Conservation (phyloP, 2,113 vertebrate genomes). For the Pionites leucogaster region DNA sequence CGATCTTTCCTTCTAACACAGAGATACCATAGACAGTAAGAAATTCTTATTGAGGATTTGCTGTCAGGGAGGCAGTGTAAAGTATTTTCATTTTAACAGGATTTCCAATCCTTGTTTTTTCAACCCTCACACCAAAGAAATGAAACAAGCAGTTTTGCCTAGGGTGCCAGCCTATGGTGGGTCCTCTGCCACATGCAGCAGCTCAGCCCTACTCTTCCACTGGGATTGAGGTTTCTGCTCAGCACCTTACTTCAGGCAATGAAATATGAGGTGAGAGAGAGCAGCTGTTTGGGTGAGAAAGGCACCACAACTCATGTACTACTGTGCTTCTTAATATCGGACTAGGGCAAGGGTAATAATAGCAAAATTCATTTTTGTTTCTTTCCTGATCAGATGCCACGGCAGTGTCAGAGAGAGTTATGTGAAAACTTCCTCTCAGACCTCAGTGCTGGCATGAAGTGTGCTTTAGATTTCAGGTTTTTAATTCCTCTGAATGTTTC, state of each 20-base stretch:
- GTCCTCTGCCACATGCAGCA: not conserved
- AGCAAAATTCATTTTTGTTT: not conserved
- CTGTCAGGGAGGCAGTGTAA: not conserved
- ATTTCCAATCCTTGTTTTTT: not conserved
- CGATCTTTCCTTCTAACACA: not conserved
- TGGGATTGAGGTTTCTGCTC: not conserved
- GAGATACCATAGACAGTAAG: not conserved
- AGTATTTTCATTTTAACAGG: not conserved
- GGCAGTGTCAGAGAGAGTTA: not conserved
- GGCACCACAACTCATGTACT: not conserved
- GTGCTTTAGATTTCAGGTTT: not conserved
- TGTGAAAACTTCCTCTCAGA: not conserved
- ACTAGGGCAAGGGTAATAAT: not conserved
- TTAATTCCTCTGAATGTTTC: not conserved
- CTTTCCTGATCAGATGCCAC: not conserved
- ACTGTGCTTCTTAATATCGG: not conserved
- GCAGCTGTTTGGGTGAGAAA: not conserved
- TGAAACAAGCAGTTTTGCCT: not conserved
- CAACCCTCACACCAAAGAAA: not conserved
- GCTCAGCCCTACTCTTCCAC: not conserved
- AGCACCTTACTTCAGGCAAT: not conserved
- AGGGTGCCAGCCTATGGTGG: not conserved
- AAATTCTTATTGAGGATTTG: not conserved
- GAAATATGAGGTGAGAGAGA: not conserved
- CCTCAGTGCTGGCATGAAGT: not conserved